Evolutionary conservation across 2,797 vertebrate genomes (phyloP).

Genomic region (Fundulus diaphanus): DNA sequence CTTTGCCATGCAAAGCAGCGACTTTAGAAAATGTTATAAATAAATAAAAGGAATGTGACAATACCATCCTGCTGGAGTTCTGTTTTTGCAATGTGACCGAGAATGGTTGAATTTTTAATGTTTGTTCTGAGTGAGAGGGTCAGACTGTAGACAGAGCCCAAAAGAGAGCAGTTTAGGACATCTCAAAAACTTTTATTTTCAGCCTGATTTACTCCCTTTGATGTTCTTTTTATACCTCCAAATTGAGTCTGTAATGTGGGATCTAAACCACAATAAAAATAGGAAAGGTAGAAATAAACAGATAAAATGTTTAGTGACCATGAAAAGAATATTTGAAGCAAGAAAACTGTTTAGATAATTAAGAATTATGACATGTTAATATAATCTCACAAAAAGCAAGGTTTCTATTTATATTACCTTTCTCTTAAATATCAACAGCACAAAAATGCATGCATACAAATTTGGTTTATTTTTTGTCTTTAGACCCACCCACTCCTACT

Average conservation of each 20-base stretch:
- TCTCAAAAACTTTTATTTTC: conserved; percentile 19
- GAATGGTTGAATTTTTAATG: conserved; percentile 9
- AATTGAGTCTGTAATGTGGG: conserved; percentile 4
- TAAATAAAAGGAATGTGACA: not conserved
- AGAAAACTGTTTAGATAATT: conserved; percentile 1
- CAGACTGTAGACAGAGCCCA: conserved; percentile 26
- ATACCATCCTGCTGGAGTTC: not conserved
- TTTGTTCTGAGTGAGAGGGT: conserved; percentile 32
- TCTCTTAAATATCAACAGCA: conserved; percentile 2
- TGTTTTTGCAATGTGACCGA: conserved; percentile 9
- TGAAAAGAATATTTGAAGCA: conserved; percentile 6
- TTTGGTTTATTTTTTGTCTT: conserved; percentile 21
- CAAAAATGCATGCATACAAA: conserved; percentile 16
- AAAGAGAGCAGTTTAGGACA: conserved; percentile 25
- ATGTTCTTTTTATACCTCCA: conserved; percentile 3
- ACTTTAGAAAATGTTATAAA: not conserved
- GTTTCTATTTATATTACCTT: conserved; percentile 36
- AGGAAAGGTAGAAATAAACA: conserved; percentile 28
- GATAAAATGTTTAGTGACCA: conserved; percentile 30
- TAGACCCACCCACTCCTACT: conserved; percentile 24
- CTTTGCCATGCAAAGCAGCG: conserved; percentile 12
- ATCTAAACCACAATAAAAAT: conserved; percentile 28
- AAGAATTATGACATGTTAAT: conserved; percentile 1
- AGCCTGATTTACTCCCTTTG: conserved; percentile 9
- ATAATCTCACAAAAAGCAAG: not conserved